These are phyloP conservation scores for Leptinotarsa undecemlineata DNA, from an alignment of 1,140 invertebrate species.

Conservation along the genomic window DNA sequence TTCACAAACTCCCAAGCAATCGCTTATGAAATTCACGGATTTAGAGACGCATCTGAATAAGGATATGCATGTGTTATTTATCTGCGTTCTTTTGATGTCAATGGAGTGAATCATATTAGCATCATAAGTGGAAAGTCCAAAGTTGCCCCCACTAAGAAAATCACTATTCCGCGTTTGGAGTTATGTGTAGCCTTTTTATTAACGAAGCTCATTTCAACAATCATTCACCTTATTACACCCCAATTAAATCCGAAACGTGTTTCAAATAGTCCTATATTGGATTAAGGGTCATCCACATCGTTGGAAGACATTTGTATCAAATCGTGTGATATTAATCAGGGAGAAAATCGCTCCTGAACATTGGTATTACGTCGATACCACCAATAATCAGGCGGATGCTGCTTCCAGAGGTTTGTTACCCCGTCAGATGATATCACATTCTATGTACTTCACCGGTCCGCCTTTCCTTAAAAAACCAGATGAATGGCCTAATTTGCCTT, in stretches of 20 bases:
- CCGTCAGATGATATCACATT: too few species aligned
- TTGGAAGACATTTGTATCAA: conserved; percentile 2
- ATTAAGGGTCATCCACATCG: neutral
- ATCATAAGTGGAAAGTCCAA: conserved; percentile 36
- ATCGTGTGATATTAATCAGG: neutral
- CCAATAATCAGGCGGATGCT: neutral
- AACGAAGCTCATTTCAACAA: neutral
- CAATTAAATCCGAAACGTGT: too few species aligned
- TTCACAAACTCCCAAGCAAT: neutral
- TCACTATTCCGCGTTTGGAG: neutral
- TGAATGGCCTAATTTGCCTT: too few species aligned
- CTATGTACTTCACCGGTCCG: neutral
- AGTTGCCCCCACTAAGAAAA: conserved; percentile 29
- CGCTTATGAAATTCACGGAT: conserved; percentile 23
- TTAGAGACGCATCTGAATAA: conserved; percentile 23
- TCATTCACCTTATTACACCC: neutral
- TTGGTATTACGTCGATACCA: conserved; percentile 7
- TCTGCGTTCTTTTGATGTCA: conserved; percentile 19
- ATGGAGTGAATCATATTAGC: conserved; percentile 27
- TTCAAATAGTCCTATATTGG: neutral
- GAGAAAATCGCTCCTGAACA: too few species aligned
- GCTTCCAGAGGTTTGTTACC: neutral
- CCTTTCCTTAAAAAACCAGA: neutral
- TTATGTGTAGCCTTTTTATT: neutral
- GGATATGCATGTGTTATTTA: conserved; percentile 19